phyloP scores from a whole-genome alignment of 64 coral and sea anemone species.

The Pachyseris speciosa region DNA sequence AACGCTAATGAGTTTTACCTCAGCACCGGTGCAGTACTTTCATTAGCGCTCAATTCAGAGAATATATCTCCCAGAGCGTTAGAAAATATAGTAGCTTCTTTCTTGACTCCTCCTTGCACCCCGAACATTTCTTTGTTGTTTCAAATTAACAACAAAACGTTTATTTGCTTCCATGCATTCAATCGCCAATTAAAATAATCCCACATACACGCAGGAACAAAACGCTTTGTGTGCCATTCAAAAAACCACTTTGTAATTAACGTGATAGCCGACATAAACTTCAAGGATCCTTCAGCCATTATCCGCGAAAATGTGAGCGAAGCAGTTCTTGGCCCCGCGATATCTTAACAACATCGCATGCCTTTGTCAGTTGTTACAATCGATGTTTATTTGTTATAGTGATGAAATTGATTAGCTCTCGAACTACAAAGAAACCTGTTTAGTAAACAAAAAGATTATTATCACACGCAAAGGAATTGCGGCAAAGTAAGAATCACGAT shows the following conservation, averaged over 20 bases:
- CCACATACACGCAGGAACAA: background rate
- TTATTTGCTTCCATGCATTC: slow-evolving; percentile 32
- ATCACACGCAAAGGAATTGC: slow-evolving; percentile 8
- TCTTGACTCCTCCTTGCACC: background rate
- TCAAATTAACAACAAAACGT: background rate
- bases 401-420: background rate
- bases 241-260: slow-evolving; percentile 4
- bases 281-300: no score
- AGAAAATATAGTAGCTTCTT: background rate
- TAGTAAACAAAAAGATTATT: background rate
- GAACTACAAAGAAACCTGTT: background rate
- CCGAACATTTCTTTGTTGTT: background rate
- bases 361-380: background rate
- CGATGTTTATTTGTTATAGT: slow-evolving; percentile 1
- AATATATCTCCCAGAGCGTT: background rate
- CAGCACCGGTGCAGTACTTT: background rate
- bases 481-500: background rate
- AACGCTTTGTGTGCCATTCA: background rate
- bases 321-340: background rate
- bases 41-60: background rate
- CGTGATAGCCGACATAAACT: no score
- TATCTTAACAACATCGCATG: background rate
- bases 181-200: slow-evolving; percentile 44
- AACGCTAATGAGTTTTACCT: background rate
- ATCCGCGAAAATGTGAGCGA: background rate